These are phyloP conservation scores for Uropsilus gracilis DNA, from an alignment of 2,113 vertebrate species.

Conservation along the genomic window DNA sequence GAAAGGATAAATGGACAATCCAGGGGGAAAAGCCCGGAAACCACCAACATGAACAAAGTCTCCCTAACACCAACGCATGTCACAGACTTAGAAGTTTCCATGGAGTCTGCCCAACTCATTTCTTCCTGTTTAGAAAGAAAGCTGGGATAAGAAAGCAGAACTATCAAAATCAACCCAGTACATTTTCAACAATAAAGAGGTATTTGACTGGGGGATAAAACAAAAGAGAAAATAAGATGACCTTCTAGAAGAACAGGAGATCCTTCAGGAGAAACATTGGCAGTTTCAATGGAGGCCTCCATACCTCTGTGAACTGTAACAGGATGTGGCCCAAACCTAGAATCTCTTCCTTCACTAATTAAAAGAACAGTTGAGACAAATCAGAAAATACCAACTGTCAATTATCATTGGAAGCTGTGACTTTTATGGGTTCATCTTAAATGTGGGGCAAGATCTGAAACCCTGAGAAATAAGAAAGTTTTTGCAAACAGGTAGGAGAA, in stretches of 20 bases:
- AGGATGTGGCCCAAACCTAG: background rate
- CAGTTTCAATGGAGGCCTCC: background rate
- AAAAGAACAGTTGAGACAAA: background rate
- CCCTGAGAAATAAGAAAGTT: background rate
- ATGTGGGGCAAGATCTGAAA: background rate
- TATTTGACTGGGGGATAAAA: background rate
- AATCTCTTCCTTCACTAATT: background rate
- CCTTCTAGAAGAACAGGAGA: background rate
- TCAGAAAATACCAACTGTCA: background rate
- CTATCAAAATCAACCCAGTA: background rate
- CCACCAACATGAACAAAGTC: background rate
- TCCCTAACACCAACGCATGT: background rate
- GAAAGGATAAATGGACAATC: background rate
- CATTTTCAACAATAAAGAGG: background rate
- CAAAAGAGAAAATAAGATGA: background rate
- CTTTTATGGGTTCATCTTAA: background rate
- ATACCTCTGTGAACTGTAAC: background rate
- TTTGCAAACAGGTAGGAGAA: background rate
- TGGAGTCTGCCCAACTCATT: background rate
- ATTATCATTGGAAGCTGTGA: background rate
- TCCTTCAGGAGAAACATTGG: background rate
- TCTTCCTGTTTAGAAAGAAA: background rate
- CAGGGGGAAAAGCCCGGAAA: background rate
- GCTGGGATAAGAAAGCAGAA: background rate
- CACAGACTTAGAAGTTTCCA: conserved; percentile 14